These are phyloP conservation scores for Phymastichus coffea DNA, from an alignment of 1,140 invertebrate genomes.

Conservation along the genomic window DNA sequence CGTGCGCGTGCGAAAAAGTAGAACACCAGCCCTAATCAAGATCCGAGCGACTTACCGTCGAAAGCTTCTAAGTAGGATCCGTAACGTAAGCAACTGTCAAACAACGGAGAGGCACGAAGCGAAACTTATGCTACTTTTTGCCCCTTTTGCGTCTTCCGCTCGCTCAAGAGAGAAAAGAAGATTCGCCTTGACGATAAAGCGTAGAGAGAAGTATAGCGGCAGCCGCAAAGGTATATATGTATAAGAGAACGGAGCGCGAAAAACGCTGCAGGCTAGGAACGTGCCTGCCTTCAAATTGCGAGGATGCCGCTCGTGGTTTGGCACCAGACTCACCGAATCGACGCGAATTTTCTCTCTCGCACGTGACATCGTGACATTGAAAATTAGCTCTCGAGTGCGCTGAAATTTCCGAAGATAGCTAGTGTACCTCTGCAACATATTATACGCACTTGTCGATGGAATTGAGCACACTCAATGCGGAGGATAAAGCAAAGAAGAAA, in stretches of 20 bases:
- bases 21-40: conserved; percentile 28
- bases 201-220: not conserved
- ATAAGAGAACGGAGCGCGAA: too few relatives aligned
- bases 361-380: too few relatives aligned
- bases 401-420: too few relatives aligned
- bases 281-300: conserved; percentile 8
- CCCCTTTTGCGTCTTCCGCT: not conserved
- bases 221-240: too few relatives aligned
- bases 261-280: conserved; percentile 11
- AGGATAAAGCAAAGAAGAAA: too few relatives aligned
- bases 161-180: not conserved
- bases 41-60: conserved; percentile 24
- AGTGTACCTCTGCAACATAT: too few relatives aligned
- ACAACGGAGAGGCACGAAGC: conserved; percentile 1
- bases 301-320: conserved; percentile 32
- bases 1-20: not conserved
- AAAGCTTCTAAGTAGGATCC: conserved; percentile 23
- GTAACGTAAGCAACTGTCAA: conserved; percentile 24
- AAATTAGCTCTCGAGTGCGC: too few relatives aligned
- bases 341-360: too few relatives aligned
- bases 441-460: too few relatives aligned
- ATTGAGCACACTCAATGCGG: too few relatives aligned
- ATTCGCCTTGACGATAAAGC: not conserved
- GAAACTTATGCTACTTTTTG: not conserved
- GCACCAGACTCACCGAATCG: too few relatives aligned